A percentile compares a stretch with the other conserved stretches of the same genome.
phyloP scores from a whole-genome alignment of 2,113 vertebrate genomes.

The Helogale parvula region DNA sequence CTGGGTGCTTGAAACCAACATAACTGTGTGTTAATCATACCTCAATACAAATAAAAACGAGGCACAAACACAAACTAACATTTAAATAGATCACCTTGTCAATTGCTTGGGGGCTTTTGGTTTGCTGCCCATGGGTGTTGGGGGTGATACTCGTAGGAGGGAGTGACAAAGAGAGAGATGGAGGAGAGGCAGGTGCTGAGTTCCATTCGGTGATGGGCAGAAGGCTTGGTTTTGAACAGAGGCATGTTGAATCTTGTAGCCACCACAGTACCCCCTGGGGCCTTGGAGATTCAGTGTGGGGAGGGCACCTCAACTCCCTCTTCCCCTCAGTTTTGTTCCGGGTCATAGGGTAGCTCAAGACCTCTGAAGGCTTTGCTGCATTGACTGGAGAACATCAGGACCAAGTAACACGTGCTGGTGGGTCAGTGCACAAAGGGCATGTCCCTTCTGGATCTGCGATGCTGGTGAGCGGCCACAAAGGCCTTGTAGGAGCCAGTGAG shows the following conservation, averaged over 20 bases:
- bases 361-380: neutral
- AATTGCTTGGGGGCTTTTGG: neutral
- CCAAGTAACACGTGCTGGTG: accelerated
- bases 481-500: neutral
- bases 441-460: neutral
- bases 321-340: neutral
- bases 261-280: neutral
- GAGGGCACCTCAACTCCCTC: neutral
- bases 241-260: neutral
- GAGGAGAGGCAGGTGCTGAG: accelerated
- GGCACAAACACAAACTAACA: neutral
- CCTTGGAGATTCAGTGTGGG: neutral
- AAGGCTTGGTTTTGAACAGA: neutral
- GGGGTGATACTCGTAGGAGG: neutral
- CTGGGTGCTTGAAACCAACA: neutral
- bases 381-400: neutral
- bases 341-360: neutral
- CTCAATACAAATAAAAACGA: neutral
- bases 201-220: neutral
- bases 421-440: neutral
- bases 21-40: neutral
- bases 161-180: too few species aligned
- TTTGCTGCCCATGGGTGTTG: neutral
- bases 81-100: neutral
- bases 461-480: neutral